These are phyloP conservation scores for Platichthys stellatus DNA, from an alignment of 2,113 vertebrate genomes.

Conservation along the genomic window DNA sequence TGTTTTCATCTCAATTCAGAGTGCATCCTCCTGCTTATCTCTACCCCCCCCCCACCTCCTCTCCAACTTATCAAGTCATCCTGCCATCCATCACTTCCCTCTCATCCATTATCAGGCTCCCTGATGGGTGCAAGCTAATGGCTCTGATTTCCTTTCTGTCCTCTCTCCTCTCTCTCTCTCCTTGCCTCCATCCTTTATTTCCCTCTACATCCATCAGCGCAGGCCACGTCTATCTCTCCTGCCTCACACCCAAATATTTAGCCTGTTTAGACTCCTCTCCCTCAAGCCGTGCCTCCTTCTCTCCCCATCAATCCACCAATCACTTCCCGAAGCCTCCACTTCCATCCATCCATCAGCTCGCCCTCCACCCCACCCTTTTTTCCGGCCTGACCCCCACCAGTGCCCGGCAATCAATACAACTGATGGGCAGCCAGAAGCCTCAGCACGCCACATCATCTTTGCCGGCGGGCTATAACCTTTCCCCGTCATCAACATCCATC, in stretches of 20 bases:
- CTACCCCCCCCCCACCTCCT: not conserved
- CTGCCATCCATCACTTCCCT: conserved; percentile 61
- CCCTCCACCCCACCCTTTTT: not conserved
- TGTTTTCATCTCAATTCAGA: conserved; percentile 49
- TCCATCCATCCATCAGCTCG: not conserved
- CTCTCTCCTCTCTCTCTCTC: conserved; percentile 44
- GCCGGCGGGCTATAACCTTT: conserved; percentile 53
- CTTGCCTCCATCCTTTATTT: conserved; percentile 29
- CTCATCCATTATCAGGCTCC: conserved; percentile 51
- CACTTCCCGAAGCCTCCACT: not conserved
- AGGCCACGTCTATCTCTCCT: not conserved
- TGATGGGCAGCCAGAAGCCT: conserved; percentile 44
- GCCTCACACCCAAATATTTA: not conserved
- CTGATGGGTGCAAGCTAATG: conserved; percentile 49
- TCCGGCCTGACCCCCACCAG: not conserved
- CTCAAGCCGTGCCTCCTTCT: not conserved
- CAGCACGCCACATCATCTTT: conserved; percentile 59
- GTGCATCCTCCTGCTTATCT: conserved; percentile 18
- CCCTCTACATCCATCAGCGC: conserved; percentile 16
- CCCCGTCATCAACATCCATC: conserved; percentile 43
- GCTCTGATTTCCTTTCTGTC: conserved; percentile 30
- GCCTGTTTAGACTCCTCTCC: conserved; percentile 13
- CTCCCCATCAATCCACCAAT: not conserved
- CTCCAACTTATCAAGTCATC: conserved; percentile 26
- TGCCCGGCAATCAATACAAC: conserved; percentile 60